A percentile compares a stretch with the other conserved stretches of the same genome.
Evolutionary conservation across 2,888 invertebrate species (phyloP).

Genomic region (Drosophila anomalipes): DNA sequence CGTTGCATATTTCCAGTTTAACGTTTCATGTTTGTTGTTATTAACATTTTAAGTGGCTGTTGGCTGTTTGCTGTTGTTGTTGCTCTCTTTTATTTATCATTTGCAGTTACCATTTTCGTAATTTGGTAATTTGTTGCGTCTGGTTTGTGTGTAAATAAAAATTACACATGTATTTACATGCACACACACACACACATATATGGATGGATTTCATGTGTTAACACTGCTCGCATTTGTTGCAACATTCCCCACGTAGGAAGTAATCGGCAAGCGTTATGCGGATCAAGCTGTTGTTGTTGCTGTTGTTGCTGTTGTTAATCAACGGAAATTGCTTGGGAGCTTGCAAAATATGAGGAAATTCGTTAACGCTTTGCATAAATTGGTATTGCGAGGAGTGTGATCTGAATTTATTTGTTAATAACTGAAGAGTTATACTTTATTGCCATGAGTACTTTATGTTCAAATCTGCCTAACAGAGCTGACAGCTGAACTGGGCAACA

Average conservation of each 20-base stretch:
- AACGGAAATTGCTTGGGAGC: constrained; percentile 66
- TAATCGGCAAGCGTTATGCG: constrained; percentile 61
- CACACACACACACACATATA: background rate
- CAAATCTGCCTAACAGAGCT: background rate
- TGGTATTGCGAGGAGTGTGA: constrained; percentile 34
- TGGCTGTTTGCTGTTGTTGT: constrained; percentile 32
- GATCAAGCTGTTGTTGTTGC: constrained; percentile 25
- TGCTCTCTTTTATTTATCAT: constrained; percentile 26
- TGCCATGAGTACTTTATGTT: background rate
- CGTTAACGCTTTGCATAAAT: constrained; percentile 63
- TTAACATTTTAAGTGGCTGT: constrained; percentile 71
- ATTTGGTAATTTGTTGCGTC: constrained; percentile 64
- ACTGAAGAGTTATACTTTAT: constrained; percentile 1
- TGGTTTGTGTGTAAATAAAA: constrained; percentile 18
- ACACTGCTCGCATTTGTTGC: constrained; percentile 74
- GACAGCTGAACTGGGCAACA: constrained; percentile 1
- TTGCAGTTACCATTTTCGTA: constrained; percentile 58
- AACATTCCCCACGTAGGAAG: constrained; percentile 73
- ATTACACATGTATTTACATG: constrained; percentile 18
- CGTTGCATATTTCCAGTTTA: constrained; percentile 72
- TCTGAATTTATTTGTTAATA: constrained; percentile 41
- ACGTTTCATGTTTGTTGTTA: constrained; percentile 67
- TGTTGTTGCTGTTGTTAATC: constrained; percentile 42
- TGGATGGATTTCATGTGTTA: constrained; percentile 45
- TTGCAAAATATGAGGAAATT: constrained; percentile 69